Conservation (phyloP, 2,113 vertebrate species). For the Pelecanus crispus region DNA sequence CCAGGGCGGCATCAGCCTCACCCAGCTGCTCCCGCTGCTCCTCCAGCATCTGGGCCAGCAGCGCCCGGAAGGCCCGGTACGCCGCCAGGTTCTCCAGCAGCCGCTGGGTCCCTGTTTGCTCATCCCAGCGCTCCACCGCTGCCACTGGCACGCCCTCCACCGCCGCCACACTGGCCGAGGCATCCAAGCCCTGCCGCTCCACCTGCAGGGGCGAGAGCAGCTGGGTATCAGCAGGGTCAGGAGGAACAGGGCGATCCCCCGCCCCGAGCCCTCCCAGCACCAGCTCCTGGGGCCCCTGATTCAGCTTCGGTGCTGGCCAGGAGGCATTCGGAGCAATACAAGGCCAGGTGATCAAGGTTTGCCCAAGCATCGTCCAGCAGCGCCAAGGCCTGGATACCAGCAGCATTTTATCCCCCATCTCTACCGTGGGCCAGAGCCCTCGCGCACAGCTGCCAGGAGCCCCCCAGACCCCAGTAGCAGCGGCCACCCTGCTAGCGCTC, state of each 20-base stretch:
- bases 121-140: constrained; percentile 55
- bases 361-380: accelerated
- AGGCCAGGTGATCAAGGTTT: accelerated
- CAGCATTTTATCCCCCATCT: background rate
- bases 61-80: constrained; percentile 63
- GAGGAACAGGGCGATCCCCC: accelerated
- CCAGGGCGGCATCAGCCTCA: constrained; percentile 33
- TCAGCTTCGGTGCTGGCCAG: background rate
- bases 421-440: accelerated
- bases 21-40: constrained; percentile 65
- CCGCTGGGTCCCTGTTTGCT: constrained; percentile 63
- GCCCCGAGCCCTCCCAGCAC: accelerated
- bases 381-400: accelerated
- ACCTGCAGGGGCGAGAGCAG: constrained; percentile 29
- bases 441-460: accelerated
- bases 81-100: constrained; percentile 70
- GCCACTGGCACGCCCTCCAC: constrained; percentile 66
- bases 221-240: accelerated
- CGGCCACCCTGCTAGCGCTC: accelerated
- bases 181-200: constrained; percentile 65
- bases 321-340: accelerated
- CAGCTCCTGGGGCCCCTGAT: accelerated
- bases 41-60: constrained; percentile 71
- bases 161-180: constrained; percentile 21
- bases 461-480: accelerated